Evolutionary conservation across 2,888 invertebrate species (phyloP).

Genomic region (Prostheceraeus crozeri): DNA sequence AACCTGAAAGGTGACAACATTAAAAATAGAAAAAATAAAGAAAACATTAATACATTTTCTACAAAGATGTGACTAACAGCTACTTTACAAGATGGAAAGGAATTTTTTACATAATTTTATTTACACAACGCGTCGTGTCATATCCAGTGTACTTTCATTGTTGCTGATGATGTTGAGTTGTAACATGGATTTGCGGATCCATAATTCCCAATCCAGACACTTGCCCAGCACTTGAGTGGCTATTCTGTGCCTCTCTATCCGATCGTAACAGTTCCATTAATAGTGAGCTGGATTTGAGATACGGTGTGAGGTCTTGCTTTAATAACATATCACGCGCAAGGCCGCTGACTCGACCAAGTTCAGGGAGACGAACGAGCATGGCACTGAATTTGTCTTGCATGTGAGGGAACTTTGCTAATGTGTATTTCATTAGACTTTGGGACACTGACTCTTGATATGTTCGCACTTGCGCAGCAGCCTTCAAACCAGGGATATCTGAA

Average conservation of each 20-base stretch:
- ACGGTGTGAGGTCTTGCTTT: conserved; percentile 68
- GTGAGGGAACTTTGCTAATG: conserved; percentile 78
- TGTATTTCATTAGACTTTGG: conserved; percentile 83
- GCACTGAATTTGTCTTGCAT: conserved; percentile 91
- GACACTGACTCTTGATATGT: conserved; percentile 87
- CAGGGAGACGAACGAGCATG: conserved; percentile 79
- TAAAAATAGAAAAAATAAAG: too few species aligned
- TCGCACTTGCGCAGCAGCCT: conserved; percentile 84
- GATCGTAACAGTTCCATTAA: conserved; percentile 76
- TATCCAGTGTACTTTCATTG: too few species aligned
- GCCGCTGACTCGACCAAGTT: conserved; percentile 86
- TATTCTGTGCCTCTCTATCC: conserved; percentile 27
- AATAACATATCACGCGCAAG: conserved; percentile 85
- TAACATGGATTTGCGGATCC: too few species aligned
- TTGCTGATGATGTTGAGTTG: too few species aligned
- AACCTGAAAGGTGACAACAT: too few species aligned
- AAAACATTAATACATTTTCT: too few species aligned
- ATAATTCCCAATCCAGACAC: too few species aligned
- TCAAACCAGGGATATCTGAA: conserved; percentile 78
- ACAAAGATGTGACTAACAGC: too few species aligned
- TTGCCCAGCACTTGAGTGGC: too few species aligned
- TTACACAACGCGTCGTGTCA: too few species aligned
- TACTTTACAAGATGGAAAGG: too few species aligned
- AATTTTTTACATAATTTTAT: too few species aligned
- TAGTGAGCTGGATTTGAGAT: conserved; percentile 63